A percentile compares a stretch with the other conserved stretches of the same genome.
Evolutionary conservation across 2,888 invertebrate genomes (phyloP).

Genomic region (Mimachlamys varia): DNA sequence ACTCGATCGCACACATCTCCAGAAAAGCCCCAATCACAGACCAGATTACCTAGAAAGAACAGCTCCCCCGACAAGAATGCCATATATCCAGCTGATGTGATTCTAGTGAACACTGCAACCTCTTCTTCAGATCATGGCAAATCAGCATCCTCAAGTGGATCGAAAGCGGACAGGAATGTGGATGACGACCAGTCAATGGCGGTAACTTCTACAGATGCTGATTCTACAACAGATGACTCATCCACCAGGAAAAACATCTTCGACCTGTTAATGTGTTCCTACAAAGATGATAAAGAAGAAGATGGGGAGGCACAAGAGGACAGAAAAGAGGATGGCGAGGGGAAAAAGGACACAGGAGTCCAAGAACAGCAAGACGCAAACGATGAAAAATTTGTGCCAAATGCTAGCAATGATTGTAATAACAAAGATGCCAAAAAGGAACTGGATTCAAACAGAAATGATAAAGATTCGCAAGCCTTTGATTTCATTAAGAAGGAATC

Average conservation of each 20-base stretch:
- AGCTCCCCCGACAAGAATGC: background rate
- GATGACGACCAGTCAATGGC: background rate
- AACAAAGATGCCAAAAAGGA: background rate
- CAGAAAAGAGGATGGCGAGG: background rate
- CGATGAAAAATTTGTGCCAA: background rate
- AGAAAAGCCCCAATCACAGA: background rate
- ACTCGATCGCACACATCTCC: background rate
- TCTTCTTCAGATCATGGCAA: slow-evolving; percentile 36
- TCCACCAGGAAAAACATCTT: slow-evolving; percentile 31
- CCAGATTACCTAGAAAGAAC: background rate
- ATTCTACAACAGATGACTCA: background rate
- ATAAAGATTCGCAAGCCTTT: background rate
- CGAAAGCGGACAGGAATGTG: background rate
- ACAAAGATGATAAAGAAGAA: background rate
- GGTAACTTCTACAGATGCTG: slow-evolving; percentile 26
- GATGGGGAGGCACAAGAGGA: background rate
- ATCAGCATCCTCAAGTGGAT: background rate
- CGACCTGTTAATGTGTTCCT: background rate
- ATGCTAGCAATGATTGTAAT: background rate
- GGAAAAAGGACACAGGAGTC: background rate
- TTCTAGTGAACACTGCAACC: slow-evolving; percentile 41
- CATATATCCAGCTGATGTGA: slow-evolving; percentile 42
- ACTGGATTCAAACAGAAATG: background rate
- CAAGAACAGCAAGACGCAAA: background rate
- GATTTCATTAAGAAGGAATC: background rate